Evolutionary conservation across 2,888 invertebrate species (phyloP), one percentile per base, ranked within the genome.

Genomic region (Beris chalybata): DNA sequence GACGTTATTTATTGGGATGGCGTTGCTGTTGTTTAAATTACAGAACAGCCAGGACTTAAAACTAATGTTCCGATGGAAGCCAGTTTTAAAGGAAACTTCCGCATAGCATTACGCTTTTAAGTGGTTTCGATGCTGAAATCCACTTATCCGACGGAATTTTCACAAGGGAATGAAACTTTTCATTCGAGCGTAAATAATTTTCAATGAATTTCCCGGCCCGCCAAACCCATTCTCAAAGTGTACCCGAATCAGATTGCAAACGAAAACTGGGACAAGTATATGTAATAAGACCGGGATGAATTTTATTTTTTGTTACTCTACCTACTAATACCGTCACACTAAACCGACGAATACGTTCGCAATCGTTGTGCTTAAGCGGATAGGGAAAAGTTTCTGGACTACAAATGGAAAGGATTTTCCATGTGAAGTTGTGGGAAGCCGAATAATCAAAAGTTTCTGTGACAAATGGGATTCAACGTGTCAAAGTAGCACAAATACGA

Each of bases 331-430:
- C 22, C 22, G 22, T 22, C 22, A 22, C 22, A 22, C 22, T 22
- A 22, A 22, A 22, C 22, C 22, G 1, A 22, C 22, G 2, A 22
- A 22, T 22, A 22, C 22, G 22, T 22, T 22, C 22, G 22, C 22
- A 22, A 22, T 22, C 22, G 22, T 22, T 38, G 38, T 38, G 58
- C 6, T 58, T 29, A 12, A 29, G 58, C 45, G 9, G 30, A 29
- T 29, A 29, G 11, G 11, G 22, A 58, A 45, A 45, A 58, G 22
- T 44, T 43, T 44, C n/a, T 4, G 44, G 30, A 50, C 48, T n/a
- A 59, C 44, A 59, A 59, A 59, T 59, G 59, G 48, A 59, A 48
- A 59, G 59, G 59, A 59, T 59, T 59, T 59, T 59, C 59, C 50
- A 31, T 50, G 59, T 59, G 48, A 38, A 38, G 38, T 9, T 3